Evolutionary conservation across 2,113 vertebrate species (phyloP).

Genomic region (Oncorhynchus mykiss): DNA sequence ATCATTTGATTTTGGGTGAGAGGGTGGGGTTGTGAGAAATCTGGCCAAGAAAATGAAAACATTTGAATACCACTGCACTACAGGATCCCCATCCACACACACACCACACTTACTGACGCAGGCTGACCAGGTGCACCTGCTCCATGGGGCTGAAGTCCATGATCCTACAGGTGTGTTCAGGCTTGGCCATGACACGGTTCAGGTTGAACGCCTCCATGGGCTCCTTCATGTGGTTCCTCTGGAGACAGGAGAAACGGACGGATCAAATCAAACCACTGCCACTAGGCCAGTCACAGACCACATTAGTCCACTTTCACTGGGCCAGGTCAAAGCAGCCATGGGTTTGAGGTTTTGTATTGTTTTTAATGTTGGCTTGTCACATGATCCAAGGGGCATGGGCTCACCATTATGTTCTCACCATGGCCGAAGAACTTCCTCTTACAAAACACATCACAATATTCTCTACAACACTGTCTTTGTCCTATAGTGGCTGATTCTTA

Average conservation of each 20-base stretch:
- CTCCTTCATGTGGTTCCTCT: conserved; percentile 85
- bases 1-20: too few species aligned
- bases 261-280: neutral
- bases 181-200: conserved; percentile 65
- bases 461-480: too few species aligned
- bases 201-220: conserved; percentile 63
- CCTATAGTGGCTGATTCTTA: too few species aligned
- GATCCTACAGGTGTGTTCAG: conserved; percentile 84
- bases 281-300: neutral
- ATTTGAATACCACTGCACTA: too few species aligned
- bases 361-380: too few species aligned
- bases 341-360: too few species aligned
- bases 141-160: conserved; percentile 88
- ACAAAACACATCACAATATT: too few species aligned
- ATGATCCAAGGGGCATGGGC: too few species aligned
- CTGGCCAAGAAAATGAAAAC: too few species aligned
- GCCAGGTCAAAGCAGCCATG: neutral
- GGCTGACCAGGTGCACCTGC: conserved; percentile 78
- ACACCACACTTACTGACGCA: conserved; percentile 78
- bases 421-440: too few species aligned
- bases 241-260: neutral
- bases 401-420: too few species aligned
- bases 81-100: neutral
- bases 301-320: neutral
- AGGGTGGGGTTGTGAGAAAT: too few species aligned